Percentiles rank a stretch among this genome's conserved stretches.
Evolutionary conservation across 2,113 vertebrate species (phyloP).

Genomic region (Zosterops japonicus): DNA sequence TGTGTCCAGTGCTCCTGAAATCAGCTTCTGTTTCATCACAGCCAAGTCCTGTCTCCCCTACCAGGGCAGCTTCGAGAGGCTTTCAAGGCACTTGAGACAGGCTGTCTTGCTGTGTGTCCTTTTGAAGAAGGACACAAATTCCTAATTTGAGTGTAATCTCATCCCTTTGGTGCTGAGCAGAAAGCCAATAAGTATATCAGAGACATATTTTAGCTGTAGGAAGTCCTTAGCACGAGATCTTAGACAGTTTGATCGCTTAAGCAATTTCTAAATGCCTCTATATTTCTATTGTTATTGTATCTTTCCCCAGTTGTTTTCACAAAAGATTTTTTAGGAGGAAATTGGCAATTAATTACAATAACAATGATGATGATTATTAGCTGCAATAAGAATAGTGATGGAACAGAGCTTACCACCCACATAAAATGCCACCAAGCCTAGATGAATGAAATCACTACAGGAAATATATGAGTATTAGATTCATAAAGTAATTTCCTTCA

Average conservation of each 20-base stretch:
- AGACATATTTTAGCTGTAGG: background rate
- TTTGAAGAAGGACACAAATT: background rate
- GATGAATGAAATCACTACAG: background rate
- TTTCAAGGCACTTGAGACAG: background rate
- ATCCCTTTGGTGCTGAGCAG: background rate
- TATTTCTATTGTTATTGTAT: background rate
- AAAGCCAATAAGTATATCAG: background rate
- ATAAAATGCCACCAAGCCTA: background rate
- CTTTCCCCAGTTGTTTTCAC: background rate
- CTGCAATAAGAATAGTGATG: background rate
- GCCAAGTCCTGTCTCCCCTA: background rate
- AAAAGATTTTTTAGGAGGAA: background rate
- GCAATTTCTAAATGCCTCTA: background rate
- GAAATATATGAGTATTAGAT: conserved; percentile 19
- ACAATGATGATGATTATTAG: background rate
- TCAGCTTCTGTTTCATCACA: background rate
- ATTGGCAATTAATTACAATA: conserved; percentile 19
- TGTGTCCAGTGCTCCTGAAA: background rate
- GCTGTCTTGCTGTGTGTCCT: background rate
- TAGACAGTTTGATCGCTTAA: background rate
- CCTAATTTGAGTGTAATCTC: background rate
- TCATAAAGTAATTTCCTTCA: conserved; percentile 40
- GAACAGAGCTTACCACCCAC: background rate
- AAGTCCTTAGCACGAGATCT: background rate
- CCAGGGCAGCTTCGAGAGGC: background rate